Evolutionary conservation across 2,888 invertebrate genomes (phyloP), one percentile per base, ranked within the genome.

Genomic region (Anticlea derivata): DNA sequence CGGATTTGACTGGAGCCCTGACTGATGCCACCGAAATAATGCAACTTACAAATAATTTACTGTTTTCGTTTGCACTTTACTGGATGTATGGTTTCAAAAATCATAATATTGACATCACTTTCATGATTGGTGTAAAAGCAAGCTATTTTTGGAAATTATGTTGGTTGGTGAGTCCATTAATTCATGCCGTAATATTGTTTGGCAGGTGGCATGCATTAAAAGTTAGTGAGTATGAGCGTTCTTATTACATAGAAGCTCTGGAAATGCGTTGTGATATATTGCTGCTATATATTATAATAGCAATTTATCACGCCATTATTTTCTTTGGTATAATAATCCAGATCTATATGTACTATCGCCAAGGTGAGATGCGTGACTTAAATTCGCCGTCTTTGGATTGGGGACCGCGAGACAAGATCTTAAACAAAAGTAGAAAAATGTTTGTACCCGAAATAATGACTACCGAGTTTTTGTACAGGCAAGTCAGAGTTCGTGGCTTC

Each of bases 391-490:
- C 66, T n/a, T 39, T 50, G 7, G 65, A 58, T 38, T 91, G 87
- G 88, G 91, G 91, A 1, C 91, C 91, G 0, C 65, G 30, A 26
- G 84, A 91, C 53, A 64, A 57, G 6, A 63, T 81, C 55, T 70
- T 91, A 43, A 78, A 62, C 40, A 82, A 81, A 57, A 91, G 91
- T 59, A 78, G 91, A 58, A 80, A 77, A 60, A 86, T 91, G 86
- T 91, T 91, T 66, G 78, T 85, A 0, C 87, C 91, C 0, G 85
- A 90, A 71, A 84, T 89, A 60, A 91, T 91, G 91, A 91, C 90
- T 0, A 78, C 87, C 49, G 91, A 91, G 58, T 91, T 91, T 73
- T 59, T 91, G 31, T 91, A 91, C 50, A 70, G 90, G 41, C 91
- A 90, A 78, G 80, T 87, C 1, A 78, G 82, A 53, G 83, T 88